phyloP scores from a whole-genome alignment of 2,113 vertebrate genomes.

The Hipposideros armiger region DNA sequence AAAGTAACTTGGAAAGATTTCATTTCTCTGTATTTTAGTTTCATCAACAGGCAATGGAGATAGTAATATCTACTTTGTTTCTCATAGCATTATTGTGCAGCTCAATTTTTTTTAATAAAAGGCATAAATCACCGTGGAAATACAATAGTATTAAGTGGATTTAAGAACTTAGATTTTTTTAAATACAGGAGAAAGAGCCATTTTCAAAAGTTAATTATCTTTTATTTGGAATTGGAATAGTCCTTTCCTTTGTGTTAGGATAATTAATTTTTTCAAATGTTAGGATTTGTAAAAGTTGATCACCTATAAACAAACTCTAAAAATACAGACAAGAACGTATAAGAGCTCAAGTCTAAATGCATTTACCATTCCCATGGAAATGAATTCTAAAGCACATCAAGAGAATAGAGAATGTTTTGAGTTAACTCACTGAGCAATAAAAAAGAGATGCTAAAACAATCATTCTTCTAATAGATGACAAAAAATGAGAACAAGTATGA shows the following conservation, averaged over 20 bases:
- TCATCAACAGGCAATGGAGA: neutral
- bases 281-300: neutral
- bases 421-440: neutral
- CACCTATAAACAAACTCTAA: neutral
- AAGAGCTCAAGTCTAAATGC: neutral
- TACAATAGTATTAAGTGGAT: neutral
- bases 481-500: neutral
- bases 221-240: neutral
- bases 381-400: neutral
- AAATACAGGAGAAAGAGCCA: neutral
- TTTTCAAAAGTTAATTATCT: neutral
- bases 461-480: neutral
- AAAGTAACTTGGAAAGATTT: neutral
- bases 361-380: neutral
- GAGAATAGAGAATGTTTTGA: neutral
- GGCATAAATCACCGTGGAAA: neutral
- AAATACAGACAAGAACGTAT: neutral
- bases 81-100: neutral
- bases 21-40: neutral
- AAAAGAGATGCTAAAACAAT: neutral
- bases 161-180: neutral
- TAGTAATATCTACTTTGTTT: neutral
- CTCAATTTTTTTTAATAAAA: neutral
- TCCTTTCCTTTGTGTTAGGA: neutral
- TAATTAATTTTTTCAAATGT: neutral